Evolutionary conservation across 1,140 invertebrate species (phyloP).

Genomic region (Drosophila quadrilineata): DNA sequence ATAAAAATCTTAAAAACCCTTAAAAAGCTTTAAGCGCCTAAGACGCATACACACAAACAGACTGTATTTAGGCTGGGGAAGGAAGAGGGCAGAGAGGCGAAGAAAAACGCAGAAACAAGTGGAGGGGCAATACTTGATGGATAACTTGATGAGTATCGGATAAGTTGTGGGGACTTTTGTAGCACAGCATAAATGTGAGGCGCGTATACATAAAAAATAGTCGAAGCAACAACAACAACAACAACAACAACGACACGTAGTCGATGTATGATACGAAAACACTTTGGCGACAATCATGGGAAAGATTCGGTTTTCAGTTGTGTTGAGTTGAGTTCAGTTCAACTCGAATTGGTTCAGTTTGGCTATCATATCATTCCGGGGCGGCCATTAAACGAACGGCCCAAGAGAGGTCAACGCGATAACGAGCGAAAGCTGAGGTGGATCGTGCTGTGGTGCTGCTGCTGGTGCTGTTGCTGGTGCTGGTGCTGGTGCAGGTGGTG

Average conservation of each 20-base stretch:
- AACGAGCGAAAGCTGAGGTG: slow-evolving; percentile 76
- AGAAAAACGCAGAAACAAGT: slow-evolving; percentile 1
- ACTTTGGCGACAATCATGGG: slow-evolving; percentile 79
- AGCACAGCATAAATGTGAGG: slow-evolving; percentile 50
- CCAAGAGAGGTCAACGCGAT: slow-evolving; percentile 73
- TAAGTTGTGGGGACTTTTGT: slow-evolving; percentile 50
- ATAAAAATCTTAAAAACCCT: slow-evolving; percentile 80
- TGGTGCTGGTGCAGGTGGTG: slow-evolving; percentile 17
- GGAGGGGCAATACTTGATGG: slow-evolving; percentile 73
- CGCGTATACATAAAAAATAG: slow-evolving; percentile 49
- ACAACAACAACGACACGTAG: slow-evolving; percentile 56
- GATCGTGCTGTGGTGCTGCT: slow-evolving; percentile 37
- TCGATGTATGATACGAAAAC: slow-evolving; percentile 75
- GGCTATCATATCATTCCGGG: slow-evolving; percentile 23
- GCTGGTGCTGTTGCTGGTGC: slow-evolving; percentile 7
- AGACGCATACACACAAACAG: slow-evolving; percentile 45
- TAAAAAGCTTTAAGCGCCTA: slow-evolving; percentile 80
- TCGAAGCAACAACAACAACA: slow-evolving; percentile 44
- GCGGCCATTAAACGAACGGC: slow-evolving; percentile 62
- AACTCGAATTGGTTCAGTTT: slow-evolving; percentile 15
- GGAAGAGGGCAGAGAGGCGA: slow-evolving; percentile 3
- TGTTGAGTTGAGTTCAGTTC: slow-evolving; percentile 33
- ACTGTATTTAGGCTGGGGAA: not conserved
- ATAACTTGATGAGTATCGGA: slow-evolving; percentile 77
- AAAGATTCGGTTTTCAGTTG: slow-evolving; percentile 46